Conservation (phyloP, 2,888 invertebrate genomes). For the Spisula solida region DNA sequence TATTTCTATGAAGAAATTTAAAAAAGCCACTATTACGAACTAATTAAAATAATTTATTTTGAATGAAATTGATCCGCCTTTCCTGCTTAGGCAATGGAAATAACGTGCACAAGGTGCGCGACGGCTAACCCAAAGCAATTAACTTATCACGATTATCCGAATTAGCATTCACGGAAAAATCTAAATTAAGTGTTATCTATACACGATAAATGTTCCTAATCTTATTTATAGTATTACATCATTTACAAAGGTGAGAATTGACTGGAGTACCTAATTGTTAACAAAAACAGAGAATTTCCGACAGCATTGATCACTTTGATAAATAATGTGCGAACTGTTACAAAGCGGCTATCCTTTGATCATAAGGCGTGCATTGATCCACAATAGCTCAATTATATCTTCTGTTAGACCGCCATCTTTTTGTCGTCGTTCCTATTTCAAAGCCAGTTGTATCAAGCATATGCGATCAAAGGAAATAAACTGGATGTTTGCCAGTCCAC, state of each 20-base stretch:
- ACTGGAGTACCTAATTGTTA: conserved; percentile 31
- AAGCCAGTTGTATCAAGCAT: conserved; percentile 61
- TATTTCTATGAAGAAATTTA: no score
- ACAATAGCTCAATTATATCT: conserved; percentile 70
- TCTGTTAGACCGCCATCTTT: conserved; percentile 65
- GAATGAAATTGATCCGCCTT: neutral
- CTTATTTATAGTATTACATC: conserved; percentile 18
- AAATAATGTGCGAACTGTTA: conserved; percentile 28
- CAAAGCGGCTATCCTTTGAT: conserved; percentile 66
- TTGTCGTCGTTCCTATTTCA: conserved; percentile 67
- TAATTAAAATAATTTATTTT: neutral
- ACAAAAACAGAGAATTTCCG: conserved; percentile 28
- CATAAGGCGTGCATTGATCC: conserved; percentile 60
- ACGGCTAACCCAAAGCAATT: neutral
- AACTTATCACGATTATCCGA: conserved; percentile 8
- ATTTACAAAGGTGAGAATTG: conserved; percentile 24
- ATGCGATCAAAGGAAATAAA: conserved; percentile 61
- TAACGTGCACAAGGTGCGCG: neutral
- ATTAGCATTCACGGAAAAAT: conserved; percentile 15
- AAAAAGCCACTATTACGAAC: neutral
- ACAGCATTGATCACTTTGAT: conserved; percentile 47
- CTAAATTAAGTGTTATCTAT: conserved; percentile 20
- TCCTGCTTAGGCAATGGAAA: neutral
- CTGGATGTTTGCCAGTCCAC: conserved; percentile 59
- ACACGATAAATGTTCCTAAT: neutral